Base-by-base conservation (phyloP, 2,797 vertebrate genomes). In the Myripristis murdjan region DNA sequence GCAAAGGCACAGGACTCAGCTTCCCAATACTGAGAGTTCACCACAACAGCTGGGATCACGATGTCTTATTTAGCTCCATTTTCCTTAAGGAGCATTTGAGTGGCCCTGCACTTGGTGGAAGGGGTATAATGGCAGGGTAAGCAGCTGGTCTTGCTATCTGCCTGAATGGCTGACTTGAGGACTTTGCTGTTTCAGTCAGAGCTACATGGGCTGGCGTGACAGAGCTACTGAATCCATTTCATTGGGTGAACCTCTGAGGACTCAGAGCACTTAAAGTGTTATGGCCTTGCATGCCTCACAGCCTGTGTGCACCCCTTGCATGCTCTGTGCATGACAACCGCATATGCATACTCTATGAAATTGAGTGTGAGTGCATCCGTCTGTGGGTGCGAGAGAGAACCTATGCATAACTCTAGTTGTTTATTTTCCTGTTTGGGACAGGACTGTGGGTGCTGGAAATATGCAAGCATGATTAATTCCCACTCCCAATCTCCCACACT, bases 371-470 rank as follows among this genome's bases (percentile, higher is more conserved):
- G 35, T 35, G 43, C 55, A 48, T 47, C 35, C 28, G 55, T 63
- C 37, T 54, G 66, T 51, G 60, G 31, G 54, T 28, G 59, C 49
- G 28, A 65, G 43, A 67, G n/a, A 64, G 46, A 77, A 68, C 46
- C 23, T 51, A 55, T 67, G 46, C 69, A 75, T 46, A 33, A 61
- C 33, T 64, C 6, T 55, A 12, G 46, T n/a, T 82, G 72, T 84
- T 84, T 82, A 66, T 77, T 71, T 87, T 79, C 67, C 73, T 65
- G 44, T 58, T 61, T 48, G 44, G 62, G 33, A 49, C 43, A 60
- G 35, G 31, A 69, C 68, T 52, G 86, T 85, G 79, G 80, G 84
- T 63, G 59, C 54, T 79, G 70, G 71, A 91, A 91, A 89, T 85
- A 87, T 84, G 88, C 61, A 60, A 66, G 61, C 56, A 39, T 81